Conservation (phyloP, 2,113 vertebrate species). For the Phylloscopus whistleri region DNA sequence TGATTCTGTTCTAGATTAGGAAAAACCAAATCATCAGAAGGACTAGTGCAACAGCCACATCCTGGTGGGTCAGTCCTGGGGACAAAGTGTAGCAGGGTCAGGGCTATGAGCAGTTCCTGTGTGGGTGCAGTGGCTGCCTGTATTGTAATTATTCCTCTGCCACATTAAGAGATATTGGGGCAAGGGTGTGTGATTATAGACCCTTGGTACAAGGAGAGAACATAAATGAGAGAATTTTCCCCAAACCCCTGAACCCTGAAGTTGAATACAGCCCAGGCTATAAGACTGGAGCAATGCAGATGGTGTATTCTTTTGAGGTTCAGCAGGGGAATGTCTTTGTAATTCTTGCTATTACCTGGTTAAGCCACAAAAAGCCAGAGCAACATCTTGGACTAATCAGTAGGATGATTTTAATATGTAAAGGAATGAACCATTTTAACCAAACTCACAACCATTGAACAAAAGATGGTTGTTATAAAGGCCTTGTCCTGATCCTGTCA, state of each 20-base stretch:
- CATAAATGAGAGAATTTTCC: neutral
- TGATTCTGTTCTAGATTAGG: neutral
- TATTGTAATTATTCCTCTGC: neutral
- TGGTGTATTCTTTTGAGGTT: neutral
- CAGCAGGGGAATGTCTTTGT: neutral
- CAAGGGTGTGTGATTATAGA: neutral
- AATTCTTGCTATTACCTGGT: neutral
- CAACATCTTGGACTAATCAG: neutral
- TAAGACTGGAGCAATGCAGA: neutral
- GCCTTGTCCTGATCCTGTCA: neutral
- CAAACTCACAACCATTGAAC: neutral
- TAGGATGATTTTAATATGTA: neutral
- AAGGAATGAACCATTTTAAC: neutral
- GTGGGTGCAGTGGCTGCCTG: neutral
- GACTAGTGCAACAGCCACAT: neutral
- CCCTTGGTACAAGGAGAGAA: neutral
- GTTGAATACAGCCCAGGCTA: neutral
- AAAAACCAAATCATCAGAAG: neutral
- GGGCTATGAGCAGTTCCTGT: accelerated
- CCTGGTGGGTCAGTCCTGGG: neutral
- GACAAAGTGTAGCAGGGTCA: neutral
- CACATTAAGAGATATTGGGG: neutral
- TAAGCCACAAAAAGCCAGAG: neutral
- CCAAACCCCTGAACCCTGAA: neutral
- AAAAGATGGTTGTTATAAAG: neutral